A percentile compares a stretch with the other conserved stretches of the same genome.
Evolutionary conservation across 2,113 vertebrate genomes (phyloP).

Genomic region (Misgurnus mizolepis): DNA sequence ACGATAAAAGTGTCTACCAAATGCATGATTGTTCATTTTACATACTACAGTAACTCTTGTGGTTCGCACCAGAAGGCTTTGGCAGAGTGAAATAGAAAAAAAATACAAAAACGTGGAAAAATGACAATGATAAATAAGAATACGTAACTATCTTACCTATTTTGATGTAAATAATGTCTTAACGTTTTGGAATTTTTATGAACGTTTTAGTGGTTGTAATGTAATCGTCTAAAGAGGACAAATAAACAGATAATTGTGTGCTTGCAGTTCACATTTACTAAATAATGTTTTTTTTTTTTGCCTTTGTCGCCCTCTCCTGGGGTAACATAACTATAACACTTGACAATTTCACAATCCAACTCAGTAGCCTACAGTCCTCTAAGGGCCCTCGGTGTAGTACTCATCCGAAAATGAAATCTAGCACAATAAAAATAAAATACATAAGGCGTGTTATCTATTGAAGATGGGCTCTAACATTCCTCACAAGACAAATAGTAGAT

Average conservation of each 20-base stretch:
- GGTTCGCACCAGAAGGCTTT: too few relatives aligned
- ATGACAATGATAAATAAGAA: too few relatives aligned
- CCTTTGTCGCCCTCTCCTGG: conserved; percentile 41
- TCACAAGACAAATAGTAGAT: not conserved
- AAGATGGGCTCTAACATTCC: not conserved
- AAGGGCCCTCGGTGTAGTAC: not conserved
- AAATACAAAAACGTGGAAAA: too few relatives aligned
- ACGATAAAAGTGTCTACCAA: too few relatives aligned
- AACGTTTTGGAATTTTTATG: too few relatives aligned
- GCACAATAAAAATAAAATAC: not conserved
- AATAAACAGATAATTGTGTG: not conserved
- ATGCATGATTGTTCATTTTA: too few relatives aligned
- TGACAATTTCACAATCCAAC: not conserved
- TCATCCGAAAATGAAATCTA: not conserved
- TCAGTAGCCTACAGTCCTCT: not conserved
- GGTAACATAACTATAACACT: conserved; percentile 1
- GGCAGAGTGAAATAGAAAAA: not conserved
- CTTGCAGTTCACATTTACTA: not conserved
- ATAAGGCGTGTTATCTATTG: not conserved
- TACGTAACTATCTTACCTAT: too few relatives aligned
- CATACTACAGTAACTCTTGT: too few relatives aligned
- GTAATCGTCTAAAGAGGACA: not conserved
- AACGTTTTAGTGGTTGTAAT: not conserved
- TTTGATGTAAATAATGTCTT: too few relatives aligned
- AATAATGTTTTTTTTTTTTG: not conserved